These are phyloP conservation scores for Paraescarpia echinospica DNA, from an alignment of 1,140 invertebrate species.

Conservation along the genomic window DNA sequence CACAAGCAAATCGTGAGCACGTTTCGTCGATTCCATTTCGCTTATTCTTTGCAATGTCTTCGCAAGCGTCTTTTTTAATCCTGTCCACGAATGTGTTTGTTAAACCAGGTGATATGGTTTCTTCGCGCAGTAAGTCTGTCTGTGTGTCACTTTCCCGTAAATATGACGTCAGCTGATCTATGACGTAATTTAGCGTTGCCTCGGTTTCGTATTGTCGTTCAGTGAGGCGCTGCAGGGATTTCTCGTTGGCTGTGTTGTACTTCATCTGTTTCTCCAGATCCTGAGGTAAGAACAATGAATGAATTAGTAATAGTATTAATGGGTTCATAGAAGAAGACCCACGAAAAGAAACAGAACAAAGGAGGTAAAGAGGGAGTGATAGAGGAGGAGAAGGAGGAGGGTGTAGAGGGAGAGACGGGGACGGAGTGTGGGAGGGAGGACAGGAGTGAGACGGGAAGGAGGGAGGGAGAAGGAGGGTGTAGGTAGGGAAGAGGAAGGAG, in stretches of 20 bases:
- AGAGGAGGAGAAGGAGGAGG: background rate
- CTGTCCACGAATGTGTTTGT: constrained; percentile 34
- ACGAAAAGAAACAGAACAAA: too few relatives aligned
- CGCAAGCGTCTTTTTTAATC: constrained; percentile 31
- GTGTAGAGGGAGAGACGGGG: too few relatives aligned
- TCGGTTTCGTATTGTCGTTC: constrained; percentile 31
- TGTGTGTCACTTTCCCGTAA: constrained; percentile 24
- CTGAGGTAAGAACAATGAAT: constrained; percentile 28
- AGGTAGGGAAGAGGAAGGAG: too few relatives aligned
- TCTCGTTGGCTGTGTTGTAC: constrained; percentile 37
- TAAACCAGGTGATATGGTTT: constrained; percentile 28
- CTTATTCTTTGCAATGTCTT: constrained; percentile 27
- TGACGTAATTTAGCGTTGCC: constrained; percentile 27
- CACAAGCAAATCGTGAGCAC: constrained; percentile 29
- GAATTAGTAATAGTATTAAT: constrained; percentile 16
- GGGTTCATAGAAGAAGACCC: too few relatives aligned
- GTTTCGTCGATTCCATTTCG: constrained; percentile 13
- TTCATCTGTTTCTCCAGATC: constrained; percentile 33
- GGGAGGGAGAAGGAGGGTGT: too few relatives aligned
- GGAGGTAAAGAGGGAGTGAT: too few relatives aligned
- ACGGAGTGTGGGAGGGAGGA: too few relatives aligned
- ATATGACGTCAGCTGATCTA: constrained; percentile 25
- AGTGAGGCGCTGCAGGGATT: constrained; percentile 29
- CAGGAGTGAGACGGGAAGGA: too few relatives aligned
- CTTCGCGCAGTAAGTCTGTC: constrained; percentile 19